phyloP scores from a whole-genome alignment of 2,888 invertebrate species.

The Amblyjoppa proteus region DNA sequence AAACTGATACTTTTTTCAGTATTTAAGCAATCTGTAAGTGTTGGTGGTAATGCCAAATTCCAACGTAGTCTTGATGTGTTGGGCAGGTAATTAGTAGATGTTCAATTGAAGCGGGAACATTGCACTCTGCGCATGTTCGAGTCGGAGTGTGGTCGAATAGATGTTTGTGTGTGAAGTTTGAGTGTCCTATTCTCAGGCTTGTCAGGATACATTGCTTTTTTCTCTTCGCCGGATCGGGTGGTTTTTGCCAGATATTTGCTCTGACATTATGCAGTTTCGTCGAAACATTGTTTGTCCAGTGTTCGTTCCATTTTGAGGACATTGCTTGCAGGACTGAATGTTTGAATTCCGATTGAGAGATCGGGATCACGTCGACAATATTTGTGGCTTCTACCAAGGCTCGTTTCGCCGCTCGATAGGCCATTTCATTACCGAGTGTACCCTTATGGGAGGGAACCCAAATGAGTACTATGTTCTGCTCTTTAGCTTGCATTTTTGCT shows the following conservation, averaged over 20 bases:
- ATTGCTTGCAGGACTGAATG: not conserved
- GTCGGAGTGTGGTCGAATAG: not conserved
- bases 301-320: not conserved
- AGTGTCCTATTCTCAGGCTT: no score
- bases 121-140: not conserved
- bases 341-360: not conserved
- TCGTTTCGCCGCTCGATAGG: not conserved
- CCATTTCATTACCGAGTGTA: not conserved
- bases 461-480: not conserved
- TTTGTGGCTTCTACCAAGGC: not conserved
- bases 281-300: not conserved
- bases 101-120: no score
- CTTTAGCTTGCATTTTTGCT: not conserved
- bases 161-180: not conserved
- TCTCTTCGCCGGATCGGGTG: not conserved
- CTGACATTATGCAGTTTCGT: not conserved
- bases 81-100: no score
- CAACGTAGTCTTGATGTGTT: no score
- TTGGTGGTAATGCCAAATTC: no score
- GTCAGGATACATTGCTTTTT: no score
- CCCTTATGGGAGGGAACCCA: slow-evolving; percentile 20
- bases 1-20: no score
- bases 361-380: no score
- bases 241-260: not conserved
- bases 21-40: no score